These are phyloP conservation scores for Plectus sambesii DNA, from an alignment of 1,140 invertebrate species.

Conservation along the genomic window DNA sequence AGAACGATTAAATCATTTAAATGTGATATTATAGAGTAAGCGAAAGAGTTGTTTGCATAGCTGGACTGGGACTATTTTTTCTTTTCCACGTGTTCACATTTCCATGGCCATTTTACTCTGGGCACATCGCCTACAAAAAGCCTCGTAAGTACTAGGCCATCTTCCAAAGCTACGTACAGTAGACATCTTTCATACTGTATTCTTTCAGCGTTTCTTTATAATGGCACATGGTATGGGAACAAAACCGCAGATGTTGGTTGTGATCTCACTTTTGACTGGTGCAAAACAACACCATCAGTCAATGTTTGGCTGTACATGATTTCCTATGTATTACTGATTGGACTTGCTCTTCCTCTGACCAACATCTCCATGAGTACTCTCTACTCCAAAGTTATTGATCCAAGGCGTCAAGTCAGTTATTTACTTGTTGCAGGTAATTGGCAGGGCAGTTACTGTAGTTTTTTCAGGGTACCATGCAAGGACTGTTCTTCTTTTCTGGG, in stretches of 20 bases:
- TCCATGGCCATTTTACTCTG: slow-evolving; percentile 11
- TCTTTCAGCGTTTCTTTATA: too few relatives aligned
- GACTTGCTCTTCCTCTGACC: slow-evolving; percentile 13
- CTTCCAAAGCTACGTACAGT: too few relatives aligned
- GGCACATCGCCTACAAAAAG: neutral
- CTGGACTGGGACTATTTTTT: slow-evolving; percentile 4
- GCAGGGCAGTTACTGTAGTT: neutral
- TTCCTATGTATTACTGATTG: slow-evolving; percentile 10
- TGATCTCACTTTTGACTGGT: slow-evolving; percentile 10
- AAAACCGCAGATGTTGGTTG: slow-evolving; percentile 15
- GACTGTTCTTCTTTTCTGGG: slow-evolving; percentile 16
- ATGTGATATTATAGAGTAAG: too few relatives aligned
- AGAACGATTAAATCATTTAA: too few relatives aligned
- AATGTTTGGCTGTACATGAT: slow-evolving; percentile 15
- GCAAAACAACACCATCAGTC: slow-evolving; percentile 10
- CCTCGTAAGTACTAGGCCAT: too few relatives aligned
- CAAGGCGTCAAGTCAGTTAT: slow-evolving; percentile 13
- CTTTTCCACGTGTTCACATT: slow-evolving; percentile 19
- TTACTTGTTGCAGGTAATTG: neutral
- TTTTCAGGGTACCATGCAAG: slow-evolving; percentile 21
- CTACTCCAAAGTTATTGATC: slow-evolving; percentile 18
- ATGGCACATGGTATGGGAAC: slow-evolving; percentile 4
- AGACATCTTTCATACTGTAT: too few relatives aligned
- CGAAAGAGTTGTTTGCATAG: slow-evolving; percentile 12
- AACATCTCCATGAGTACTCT: slow-evolving; percentile 20